Percentiles rank a stretch among this genome's conserved stretches.
These are phyloP conservation scores for Anneissia japonica DNA, from an alignment of 35 echinoderm and acorn worm genomes.

Conservation along the genomic window DNA sequence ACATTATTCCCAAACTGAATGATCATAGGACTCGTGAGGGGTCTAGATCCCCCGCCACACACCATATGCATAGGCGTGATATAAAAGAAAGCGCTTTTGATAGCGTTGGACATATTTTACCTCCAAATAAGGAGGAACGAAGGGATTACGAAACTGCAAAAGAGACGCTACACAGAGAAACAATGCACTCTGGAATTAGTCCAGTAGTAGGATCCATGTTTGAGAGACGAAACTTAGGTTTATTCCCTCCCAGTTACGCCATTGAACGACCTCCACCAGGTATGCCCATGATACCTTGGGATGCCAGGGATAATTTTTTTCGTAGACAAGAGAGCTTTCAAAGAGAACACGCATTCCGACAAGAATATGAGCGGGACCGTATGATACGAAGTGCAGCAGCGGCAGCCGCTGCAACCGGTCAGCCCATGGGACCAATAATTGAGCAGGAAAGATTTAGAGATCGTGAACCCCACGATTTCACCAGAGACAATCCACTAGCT, in stretches of 20 bases:
- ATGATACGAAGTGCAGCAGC: conserved; percentile 2
- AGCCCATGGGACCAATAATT: not conserved
- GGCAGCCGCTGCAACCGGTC: not conserved
- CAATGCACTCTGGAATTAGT: not conserved
- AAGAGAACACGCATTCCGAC: not conserved
- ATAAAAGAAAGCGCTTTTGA: not conserved
- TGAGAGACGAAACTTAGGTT: not conserved
- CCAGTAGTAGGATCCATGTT: not conserved
- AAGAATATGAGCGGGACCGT: conserved; percentile 17
- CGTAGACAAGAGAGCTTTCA: not conserved
- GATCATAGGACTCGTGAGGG: not conserved
- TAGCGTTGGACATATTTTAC: not conserved
- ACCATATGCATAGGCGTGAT: not conserved
- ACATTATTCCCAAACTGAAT: not conserved
- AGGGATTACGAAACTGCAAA: not conserved
- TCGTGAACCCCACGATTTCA: conserved; percentile 16
- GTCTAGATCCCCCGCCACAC: not conserved
- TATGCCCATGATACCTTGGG: not conserved
- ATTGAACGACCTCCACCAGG: not conserved
- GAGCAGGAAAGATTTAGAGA: conserved; percentile 4
- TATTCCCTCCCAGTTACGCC: not conserved
- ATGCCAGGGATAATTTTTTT: not conserved
- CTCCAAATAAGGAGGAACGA: not conserved
- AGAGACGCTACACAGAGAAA: not conserved
- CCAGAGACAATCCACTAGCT: not conserved